These are phyloP conservation scores for Falco cherrug DNA, from an alignment of 2,797 vertebrate genomes.

Conservation along the genomic window DNA sequence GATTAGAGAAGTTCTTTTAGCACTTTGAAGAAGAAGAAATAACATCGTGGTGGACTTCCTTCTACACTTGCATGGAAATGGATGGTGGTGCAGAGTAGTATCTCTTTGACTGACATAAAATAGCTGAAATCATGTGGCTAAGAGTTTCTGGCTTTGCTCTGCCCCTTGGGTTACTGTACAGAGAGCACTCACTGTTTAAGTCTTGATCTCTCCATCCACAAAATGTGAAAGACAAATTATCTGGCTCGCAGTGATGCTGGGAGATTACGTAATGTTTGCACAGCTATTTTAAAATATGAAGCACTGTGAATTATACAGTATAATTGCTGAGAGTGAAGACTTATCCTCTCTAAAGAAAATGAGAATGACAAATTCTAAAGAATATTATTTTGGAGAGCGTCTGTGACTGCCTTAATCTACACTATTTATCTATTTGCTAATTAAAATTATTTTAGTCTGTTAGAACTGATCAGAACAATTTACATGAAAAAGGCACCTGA, in stretches of 20 bases:
- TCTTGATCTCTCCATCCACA: slow-evolving; percentile 9
- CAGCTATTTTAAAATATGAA: slow-evolving; percentile 43
- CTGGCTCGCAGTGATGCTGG: not conserved
- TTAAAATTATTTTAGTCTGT: slow-evolving; percentile 41
- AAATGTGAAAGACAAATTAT: slow-evolving; percentile 43
- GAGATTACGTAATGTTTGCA: slow-evolving; percentile 45
- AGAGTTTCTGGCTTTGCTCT: not conserved
- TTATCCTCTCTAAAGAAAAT: slow-evolving; percentile 26
- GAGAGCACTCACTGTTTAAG: not conserved
- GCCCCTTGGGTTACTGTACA: not conserved
- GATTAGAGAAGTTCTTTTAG: not conserved
- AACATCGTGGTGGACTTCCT: not conserved
- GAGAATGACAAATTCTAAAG: slow-evolving; percentile 11
- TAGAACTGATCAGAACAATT: slow-evolving; percentile 33
- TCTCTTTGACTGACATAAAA: not conserved
- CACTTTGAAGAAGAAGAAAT: not conserved
- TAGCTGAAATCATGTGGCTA: not conserved
- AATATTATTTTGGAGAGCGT: not conserved
- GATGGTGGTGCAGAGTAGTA: not conserved
- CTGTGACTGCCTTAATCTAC: slow-evolving; percentile 40
- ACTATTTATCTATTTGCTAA: slow-evolving; percentile 59
- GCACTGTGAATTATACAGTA: slow-evolving; percentile 28
- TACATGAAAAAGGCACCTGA: slow-evolving; percentile 45
- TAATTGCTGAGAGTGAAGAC: slow-evolving; percentile 35
- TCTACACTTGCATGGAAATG: not conserved